phyloP scores from a whole-genome alignment of 2,888 invertebrate genomes.

The Drosophila melanosoma region DNA sequence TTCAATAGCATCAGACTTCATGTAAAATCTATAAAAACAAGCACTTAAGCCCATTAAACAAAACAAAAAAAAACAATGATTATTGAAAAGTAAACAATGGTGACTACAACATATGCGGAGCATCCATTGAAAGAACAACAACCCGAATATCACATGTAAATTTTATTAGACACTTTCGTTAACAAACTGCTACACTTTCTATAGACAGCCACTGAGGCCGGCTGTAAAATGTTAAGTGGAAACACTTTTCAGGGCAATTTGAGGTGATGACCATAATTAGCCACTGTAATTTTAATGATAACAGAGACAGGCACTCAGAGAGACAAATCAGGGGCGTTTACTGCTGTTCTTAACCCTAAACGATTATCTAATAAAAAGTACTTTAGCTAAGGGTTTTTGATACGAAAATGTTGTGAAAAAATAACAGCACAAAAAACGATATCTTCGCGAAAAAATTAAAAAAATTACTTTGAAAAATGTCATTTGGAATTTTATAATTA shows the following conservation, averaged over 20 bases:
- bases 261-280: constrained; percentile 35
- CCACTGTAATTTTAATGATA: constrained; percentile 23
- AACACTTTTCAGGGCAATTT: constrained; percentile 33
- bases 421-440: background rate
- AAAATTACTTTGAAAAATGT: background rate
- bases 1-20: constrained; percentile 4
- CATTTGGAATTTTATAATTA: background rate
- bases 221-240: constrained; percentile 62
- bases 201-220: constrained; percentile 41
- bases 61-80: constrained; percentile 34
- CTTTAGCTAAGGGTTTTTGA: background rate
- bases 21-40: constrained; percentile 38
- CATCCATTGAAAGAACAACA: constrained; percentile 26
- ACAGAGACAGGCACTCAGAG: background rate
- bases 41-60: constrained; percentile 58
- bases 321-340: background rate
- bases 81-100: constrained; percentile 62
- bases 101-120: constrained; percentile 41
- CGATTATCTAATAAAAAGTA: background rate
- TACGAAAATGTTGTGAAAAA: background rate
- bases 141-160: constrained; percentile 32
- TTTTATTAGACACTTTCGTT: constrained; percentile 62
- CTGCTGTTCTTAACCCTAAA: background rate
- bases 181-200: constrained; percentile 28
- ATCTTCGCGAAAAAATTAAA: background rate